A percentile compares a stretch with the other conserved stretches of the same genome.
Evolutionary conservation across 2,888 invertebrate genomes (phyloP).

Genomic region (Metopia argyrocephala): DNA sequence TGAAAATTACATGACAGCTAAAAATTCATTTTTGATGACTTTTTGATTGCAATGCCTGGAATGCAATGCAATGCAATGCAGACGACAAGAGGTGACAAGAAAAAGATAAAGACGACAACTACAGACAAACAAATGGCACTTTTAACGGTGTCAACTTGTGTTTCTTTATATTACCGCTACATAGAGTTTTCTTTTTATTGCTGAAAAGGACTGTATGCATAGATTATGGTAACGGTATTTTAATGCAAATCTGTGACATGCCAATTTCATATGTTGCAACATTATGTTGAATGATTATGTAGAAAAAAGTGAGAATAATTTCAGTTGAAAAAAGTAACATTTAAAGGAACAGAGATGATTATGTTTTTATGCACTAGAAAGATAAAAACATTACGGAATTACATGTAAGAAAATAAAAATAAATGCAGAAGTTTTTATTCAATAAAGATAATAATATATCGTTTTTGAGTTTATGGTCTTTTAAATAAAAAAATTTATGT

Average conservation of each 20-base stretch:
- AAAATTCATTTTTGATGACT: slow-evolving; percentile 68
- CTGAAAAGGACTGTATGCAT: too few relatives aligned
- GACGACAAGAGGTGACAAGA: not conserved
- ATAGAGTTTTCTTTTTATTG: slow-evolving; percentile 2
- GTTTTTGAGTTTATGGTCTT: too few relatives aligned
- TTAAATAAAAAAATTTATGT: too few relatives aligned
- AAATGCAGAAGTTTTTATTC: too few relatives aligned
- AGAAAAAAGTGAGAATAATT: too few relatives aligned
- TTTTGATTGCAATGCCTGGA: slow-evolving; percentile 64
- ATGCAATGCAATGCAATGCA: not conserved
- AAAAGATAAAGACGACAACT: not conserved
- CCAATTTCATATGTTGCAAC: slow-evolving; percentile 57
- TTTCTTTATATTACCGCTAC: slow-evolving; percentile 10
- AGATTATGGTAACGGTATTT: slow-evolving; percentile 56
- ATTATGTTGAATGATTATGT: slow-evolving; percentile 20
- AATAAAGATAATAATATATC: too few relatives aligned
- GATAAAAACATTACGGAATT: too few relatives aligned
- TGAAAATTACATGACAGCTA: slow-evolving; percentile 64
- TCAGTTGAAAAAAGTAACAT: not conserved
- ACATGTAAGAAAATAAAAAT: too few relatives aligned
- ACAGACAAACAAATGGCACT: too few relatives aligned
- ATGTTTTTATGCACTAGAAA: not conserved
- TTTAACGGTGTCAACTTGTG: too few relatives aligned
- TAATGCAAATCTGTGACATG: slow-evolving; percentile 59
- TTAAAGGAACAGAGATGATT: not conserved